Evolutionary conservation across 2,888 invertebrate genomes (phyloP), one percentile per base, ranked within the genome.

Genomic region (Ditylenchus weischeri): DNA sequence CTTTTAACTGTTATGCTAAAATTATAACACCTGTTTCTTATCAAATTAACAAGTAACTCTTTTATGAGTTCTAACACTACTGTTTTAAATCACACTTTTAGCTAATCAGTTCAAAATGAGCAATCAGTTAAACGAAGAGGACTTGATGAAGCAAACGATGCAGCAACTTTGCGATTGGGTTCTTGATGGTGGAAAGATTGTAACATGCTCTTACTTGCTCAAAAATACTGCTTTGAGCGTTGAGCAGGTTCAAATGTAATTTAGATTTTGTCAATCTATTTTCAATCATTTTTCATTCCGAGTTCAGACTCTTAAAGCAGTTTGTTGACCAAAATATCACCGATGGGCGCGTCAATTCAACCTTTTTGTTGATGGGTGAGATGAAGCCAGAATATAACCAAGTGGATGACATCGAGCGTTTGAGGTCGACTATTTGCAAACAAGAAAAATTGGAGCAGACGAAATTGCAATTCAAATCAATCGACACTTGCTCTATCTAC

Each of bases 401-500:
- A 7, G 43, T 13, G 3, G 62, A 48, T 62, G 43, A 11, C 48
- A 48, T 48, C 23, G 47, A 48, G 13, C 15, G 43, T 43, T 43
- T 43, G 43, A 43, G 49, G 29, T 62, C 62, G 18, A 21, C 47
- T 11, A 48, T 62, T 62, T 62, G 62, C 21, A 38, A 23, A n/a
- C 43, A 48, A 13, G n/a, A 21, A n/a, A 21, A 62, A 11, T 47
- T 62, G 48, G 62, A 62, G 21, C 23, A 62, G 48, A 62, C 62
- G 10, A 62, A 62, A 47, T n/a, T 13, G 19, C 43, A 10, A n/a
- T 62, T 62, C 21, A n/a, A 36, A n/a, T 48, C 62, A 38, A 19
- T 62, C 7, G 49, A 48, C 48, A 62, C 11, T 18, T 62, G 62
- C 47, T 47, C 62, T 29, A 48, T 62, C 19, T 62, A 62, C 23